Percentiles rank a stretch among this genome's conserved stretches.
These are phyloP conservation scores for Tetrax tetrax DNA, from an alignment of 2,113 vertebrate genomes.

Conservation along the genomic window DNA sequence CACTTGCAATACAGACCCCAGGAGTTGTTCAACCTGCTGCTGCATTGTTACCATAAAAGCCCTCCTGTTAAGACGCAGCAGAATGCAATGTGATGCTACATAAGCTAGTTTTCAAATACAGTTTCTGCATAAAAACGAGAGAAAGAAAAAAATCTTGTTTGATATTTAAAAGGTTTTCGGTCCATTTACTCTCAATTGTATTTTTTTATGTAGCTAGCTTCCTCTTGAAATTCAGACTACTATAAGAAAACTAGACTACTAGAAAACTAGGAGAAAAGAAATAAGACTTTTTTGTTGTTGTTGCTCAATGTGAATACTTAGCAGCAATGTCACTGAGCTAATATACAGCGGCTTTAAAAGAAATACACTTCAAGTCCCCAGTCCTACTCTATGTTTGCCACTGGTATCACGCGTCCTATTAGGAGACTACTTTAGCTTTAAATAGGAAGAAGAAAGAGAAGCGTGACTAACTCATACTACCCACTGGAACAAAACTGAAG, in stretches of 20 bases:
- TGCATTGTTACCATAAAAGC: not conserved
- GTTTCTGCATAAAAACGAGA: not conserved
- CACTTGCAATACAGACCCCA: not conserved
- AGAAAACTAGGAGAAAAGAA: not conserved
- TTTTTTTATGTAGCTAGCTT: not conserved
- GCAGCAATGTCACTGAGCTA: not conserved
- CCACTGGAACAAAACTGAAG: not conserved
- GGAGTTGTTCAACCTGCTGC: not conserved
- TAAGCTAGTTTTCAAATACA: not conserved
- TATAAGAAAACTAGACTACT: not conserved
- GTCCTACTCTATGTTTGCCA: not conserved
- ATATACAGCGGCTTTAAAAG: not conserved
- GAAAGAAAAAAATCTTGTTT: not conserved
- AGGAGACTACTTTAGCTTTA: not conserved
- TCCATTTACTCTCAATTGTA: not conserved
- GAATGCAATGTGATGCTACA: not conserved
- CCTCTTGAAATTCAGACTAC: not conserved
- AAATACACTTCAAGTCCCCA: not conserved
- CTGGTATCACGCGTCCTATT: not conserved
- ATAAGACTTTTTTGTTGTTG: not conserved
- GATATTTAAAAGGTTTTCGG: not conserved
- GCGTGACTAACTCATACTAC: not conserved
- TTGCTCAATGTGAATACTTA: not conserved
- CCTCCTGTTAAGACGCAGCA: not conserved
- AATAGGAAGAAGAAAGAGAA: not conserved